A percentile compares a stretch with the other conserved stretches of the same genome.
These are phyloP conservation scores for Pristionchus exspectatus DNA, from an alignment of 2,888 invertebrate genomes.

Conservation along the genomic window DNA sequence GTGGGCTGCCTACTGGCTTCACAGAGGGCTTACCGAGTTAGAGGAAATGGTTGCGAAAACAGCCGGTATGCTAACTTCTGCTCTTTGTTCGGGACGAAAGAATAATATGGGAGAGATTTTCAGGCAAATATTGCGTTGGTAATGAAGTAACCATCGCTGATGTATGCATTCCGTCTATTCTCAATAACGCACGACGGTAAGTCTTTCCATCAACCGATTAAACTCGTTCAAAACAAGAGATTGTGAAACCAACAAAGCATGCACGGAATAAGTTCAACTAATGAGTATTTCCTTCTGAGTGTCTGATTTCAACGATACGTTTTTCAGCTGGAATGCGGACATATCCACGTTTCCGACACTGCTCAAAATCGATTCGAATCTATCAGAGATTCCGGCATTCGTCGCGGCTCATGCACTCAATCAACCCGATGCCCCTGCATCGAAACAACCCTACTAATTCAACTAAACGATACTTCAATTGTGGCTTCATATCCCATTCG, in stretches of 20 bases:
- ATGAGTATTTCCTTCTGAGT: no score
- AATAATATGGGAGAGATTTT: no score
- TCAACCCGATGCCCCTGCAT: background rate
- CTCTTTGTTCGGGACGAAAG: background rate
- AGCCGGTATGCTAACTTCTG: slow-evolving; percentile 81
- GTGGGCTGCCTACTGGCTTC: slow-evolving; percentile 81
- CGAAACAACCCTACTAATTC: background rate
- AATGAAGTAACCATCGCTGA: slow-evolving; percentile 95
- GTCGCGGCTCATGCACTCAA: background rate
- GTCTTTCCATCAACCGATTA: background rate
- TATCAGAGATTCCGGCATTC: background rate
- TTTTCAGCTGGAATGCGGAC: background rate
- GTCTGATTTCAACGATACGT: background rate
- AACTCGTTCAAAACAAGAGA: background rate
- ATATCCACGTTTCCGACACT: background rate
- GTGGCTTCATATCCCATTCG: no score
- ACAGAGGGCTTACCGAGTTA: slow-evolving; percentile 82
- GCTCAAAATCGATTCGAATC: background rate
- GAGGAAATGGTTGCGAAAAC: slow-evolving; percentile 90
- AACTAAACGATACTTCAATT: no score
- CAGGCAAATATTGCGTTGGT: slow-evolving; percentile 84
- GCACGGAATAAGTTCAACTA: background rate
- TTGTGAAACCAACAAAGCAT: slow-evolving; percentile 20
- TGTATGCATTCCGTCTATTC: slow-evolving; percentile 94
- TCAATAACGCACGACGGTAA: slow-evolving; percentile 92